Evolutionary conservation across 2,888 invertebrate species (phyloP).

Genomic region (Apeira syringaria): DNA sequence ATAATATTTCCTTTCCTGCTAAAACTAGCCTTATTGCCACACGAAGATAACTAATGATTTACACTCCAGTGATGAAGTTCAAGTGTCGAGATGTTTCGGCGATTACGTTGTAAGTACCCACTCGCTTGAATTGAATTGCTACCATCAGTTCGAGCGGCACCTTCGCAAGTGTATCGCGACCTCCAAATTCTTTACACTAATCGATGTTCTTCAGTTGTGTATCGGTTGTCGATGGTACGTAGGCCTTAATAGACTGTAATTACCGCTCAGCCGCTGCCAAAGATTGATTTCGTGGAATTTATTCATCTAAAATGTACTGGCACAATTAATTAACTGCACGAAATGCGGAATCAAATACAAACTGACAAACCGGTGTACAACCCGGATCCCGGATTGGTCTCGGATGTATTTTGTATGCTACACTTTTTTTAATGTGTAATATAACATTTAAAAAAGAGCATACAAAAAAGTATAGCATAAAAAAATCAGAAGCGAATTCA

Average conservation of each 20-base stretch:
- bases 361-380: too few species aligned
- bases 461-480: too few species aligned
- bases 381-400: too few species aligned
- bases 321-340: too few species aligned
- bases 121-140: conserved; percentile 46
- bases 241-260: background rate
- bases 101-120: conserved; percentile 48
- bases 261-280: too few species aligned
- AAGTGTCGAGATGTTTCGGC: conserved; percentile 39
- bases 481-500: too few species aligned
- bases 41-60: conserved; percentile 40
- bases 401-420: too few species aligned
- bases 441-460: too few species aligned
- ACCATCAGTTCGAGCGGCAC: conserved; percentile 36
- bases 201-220: background rate
- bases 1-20: background rate
- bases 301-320: too few species aligned
- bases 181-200: conserved; percentile 6
- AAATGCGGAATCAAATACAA: too few species aligned
- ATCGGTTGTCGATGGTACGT: background rate
- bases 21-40: background rate
- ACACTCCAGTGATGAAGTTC: conserved; percentile 44
- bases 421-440: too few species aligned
- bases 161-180: conserved; percentile 4
- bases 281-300: too few species aligned